Conservation (phyloP, 1,140 invertebrate species). For the Drosophila mojavensis region DNA sequence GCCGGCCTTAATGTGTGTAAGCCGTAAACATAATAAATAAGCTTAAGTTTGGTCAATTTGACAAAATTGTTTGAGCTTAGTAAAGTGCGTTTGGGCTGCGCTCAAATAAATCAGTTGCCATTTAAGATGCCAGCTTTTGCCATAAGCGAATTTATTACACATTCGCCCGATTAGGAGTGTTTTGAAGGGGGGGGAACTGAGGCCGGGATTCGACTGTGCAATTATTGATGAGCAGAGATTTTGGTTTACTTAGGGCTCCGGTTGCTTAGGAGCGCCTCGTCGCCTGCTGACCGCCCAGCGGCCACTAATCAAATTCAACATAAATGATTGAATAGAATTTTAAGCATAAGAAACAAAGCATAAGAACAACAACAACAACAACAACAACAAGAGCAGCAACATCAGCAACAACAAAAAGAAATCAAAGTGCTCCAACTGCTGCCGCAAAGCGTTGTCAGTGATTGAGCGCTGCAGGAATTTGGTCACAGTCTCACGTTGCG, state of each 20-base stretch:
- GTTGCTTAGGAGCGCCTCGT: slow-evolving; percentile 29
- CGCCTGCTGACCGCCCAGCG: background rate
- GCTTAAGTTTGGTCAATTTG: slow-evolving; percentile 82
- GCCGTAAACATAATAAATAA: slow-evolving; percentile 82
- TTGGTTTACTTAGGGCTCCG: slow-evolving; percentile 42
- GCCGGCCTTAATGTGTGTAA: slow-evolving; percentile 75
- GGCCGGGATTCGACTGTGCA: slow-evolving; percentile 5
- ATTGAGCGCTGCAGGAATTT: slow-evolving; percentile 55
- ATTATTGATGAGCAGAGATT: slow-evolving; percentile 67
- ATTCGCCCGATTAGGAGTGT: slow-evolving; percentile 31
- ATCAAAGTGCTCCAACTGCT: background rate
- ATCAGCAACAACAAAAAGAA: background rate
- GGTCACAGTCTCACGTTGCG: slow-evolving; percentile 29
- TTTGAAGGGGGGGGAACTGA: background rate
- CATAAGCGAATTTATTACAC: slow-evolving; percentile 77
- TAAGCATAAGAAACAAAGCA: slow-evolving; percentile 52
- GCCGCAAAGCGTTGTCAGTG: slow-evolving; percentile 61
- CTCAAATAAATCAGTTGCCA: slow-evolving; percentile 78
- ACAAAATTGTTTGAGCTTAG: slow-evolving; percentile 79
- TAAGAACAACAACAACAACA: background rate
- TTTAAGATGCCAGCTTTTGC: slow-evolving; percentile 71
- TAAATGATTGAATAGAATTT: slow-evolving; percentile 81
- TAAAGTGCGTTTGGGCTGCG: slow-evolving; percentile 45
- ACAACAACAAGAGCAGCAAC: background rate
- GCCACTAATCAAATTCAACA: slow-evolving; percentile 77